Base-by-base conservation (phyloP, 92 coral and sea anemone species). In the Pocillopora grandis region DNA sequence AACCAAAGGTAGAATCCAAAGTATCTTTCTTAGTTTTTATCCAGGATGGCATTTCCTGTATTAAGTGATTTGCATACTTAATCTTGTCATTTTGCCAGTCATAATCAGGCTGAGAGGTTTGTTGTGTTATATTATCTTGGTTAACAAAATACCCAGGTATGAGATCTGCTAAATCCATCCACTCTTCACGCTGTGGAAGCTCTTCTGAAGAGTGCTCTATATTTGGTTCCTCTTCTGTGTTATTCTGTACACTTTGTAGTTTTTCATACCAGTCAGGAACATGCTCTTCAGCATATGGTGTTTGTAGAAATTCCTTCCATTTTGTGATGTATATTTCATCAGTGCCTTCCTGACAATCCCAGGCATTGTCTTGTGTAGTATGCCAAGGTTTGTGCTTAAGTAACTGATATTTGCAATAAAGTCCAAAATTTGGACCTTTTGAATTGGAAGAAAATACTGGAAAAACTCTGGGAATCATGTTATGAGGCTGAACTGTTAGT, bases 261-360 rank as follows among this genome's bases (percentile, higher is more conserved):
- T 76, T 86, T 80, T 90, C 90, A 67, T 71, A 67, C 93, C 93
- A 90, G 10, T 90, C 88, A 68, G 92, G 90, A 17, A 90, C 93
- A 85, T 89, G 75, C 23, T 84, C 68, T 84, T 88, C 74, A 23
- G 91, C 91, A 84, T 76, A 89, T 70, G 63, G 74, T 80, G 92
- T 78, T 63, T 66, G 68, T 20, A 89, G 86, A 81, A 89, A 85
- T 62, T 37, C 80, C 60, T 73, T 83, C 90, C 92, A 89, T 65
- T 75, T 37, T 62, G 63, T 85, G 56, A 86, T 80, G 76, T 64
- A 86, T 42, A 79, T 72, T 66, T 63, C 66, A 66, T 90, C 90
- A 68, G 87, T 48, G 35, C 87, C 81, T 81, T 84, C 72, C 77
- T 86, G 80, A 82, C 82, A 66, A 71, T 58, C 84, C 93, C 90